A percentile compares a stretch with the other conserved stretches of the same genome.
Conservation (phyloP, 2,888 invertebrate genomes). For the Agriopis aurantiaria region DNA sequence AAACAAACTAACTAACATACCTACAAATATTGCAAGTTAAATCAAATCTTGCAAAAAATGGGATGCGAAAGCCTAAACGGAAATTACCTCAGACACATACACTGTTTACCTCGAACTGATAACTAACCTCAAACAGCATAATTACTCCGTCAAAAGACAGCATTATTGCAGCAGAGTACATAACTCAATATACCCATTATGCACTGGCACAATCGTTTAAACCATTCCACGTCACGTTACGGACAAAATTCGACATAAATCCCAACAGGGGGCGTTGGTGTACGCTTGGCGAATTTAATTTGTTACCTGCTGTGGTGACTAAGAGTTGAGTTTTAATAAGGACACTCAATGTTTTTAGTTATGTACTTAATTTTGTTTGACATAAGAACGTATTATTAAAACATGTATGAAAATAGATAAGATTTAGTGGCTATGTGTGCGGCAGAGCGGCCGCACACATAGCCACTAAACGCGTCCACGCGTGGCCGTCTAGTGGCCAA, state of each 20-base stretch:
- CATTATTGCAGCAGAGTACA: conserved; percentile 20
- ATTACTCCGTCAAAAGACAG: conserved; percentile 25
- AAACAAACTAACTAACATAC: too few relatives aligned
- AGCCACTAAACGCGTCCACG: too few relatives aligned
- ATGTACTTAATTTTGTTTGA: neutral
- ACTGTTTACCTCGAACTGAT: neutral
- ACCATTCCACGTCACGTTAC: conserved; percentile 37
- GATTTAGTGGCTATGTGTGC: too few relatives aligned
- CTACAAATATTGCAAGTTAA: too few relatives aligned
- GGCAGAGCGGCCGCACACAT: too few relatives aligned
- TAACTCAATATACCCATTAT: conserved; percentile 25
- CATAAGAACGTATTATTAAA: too few relatives aligned
- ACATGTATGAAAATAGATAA: too few relatives aligned
- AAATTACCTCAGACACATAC: neutral
- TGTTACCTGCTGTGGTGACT: conserved; percentile 35
- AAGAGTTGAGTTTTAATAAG: neutral
- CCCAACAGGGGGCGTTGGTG: conserved; percentile 44
- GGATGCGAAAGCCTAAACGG: too few relatives aligned
- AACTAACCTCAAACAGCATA: conserved; percentile 18
- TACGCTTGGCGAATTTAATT: conserved; percentile 46
- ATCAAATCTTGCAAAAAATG: too few relatives aligned
- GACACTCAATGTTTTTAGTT: neutral
- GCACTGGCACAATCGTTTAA: conserved; percentile 37
- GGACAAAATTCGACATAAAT: conserved; percentile 45
- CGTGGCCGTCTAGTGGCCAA: too few relatives aligned